A percentile compares a stretch with the other conserved stretches of the same genome.
These are phyloP conservation scores for Sandelia bainsii DNA, from an alignment of 2,797 vertebrate genomes.

Conservation along the genomic window DNA sequence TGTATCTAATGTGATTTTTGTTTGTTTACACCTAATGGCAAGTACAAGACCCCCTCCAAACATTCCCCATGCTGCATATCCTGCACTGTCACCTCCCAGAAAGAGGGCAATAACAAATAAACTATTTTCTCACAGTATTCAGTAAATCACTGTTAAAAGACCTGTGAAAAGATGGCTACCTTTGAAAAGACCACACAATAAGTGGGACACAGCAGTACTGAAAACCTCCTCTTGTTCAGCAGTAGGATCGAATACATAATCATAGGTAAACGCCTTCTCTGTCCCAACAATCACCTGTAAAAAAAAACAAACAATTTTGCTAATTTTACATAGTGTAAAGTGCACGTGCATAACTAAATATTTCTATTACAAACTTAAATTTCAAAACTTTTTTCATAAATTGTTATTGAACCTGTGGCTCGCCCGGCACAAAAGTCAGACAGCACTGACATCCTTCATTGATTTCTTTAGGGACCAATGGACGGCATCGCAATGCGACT, in stretches of 20 bases:
- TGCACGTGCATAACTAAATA: not conserved
- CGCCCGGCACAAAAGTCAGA: slow-evolving; percentile 90
- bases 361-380: not conserved
- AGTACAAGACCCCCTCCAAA: not conserved
- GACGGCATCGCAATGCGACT: slow-evolving; percentile 93
- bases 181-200: slow-evolving; percentile 93
- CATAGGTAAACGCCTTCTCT: slow-evolving; percentile 94
- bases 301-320: not conserved
- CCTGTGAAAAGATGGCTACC: slow-evolving; percentile 86
- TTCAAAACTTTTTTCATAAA: not conserved
- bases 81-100: not conserved
- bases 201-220: slow-evolving; percentile 85
- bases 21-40: not conserved
- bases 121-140: not conserved
- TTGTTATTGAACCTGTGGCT: slow-evolving; percentile 85
- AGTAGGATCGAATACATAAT: slow-evolving; percentile 93
- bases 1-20: not conserved
- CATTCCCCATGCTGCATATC: not conserved
- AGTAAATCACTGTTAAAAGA: not conserved
- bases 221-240: slow-evolving; percentile 96
- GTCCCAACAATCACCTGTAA: slow-evolving; percentile 91
- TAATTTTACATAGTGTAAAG: not conserved
- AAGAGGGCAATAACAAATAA: not conserved
- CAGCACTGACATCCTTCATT: slow-evolving; percentile 92
- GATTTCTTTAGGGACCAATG: slow-evolving; percentile 91